A percentile compares a stretch with the other conserved stretches of the same genome.
Conservation (phyloP, 2,888 invertebrate genomes). For the Athetis lepigone region DNA sequence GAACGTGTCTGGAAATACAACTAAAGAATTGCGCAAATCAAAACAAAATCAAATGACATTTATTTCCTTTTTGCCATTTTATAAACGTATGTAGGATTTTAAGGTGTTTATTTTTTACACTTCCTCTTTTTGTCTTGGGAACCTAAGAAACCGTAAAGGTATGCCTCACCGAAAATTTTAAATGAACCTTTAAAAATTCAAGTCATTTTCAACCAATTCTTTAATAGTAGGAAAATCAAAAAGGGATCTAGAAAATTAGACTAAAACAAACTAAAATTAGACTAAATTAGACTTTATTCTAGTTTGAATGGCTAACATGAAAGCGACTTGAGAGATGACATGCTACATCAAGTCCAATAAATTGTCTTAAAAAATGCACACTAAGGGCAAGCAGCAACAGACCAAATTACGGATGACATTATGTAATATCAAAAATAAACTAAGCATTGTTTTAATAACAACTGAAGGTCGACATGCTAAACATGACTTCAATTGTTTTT, state of each 20-base stretch:
- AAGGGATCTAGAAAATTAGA: no score
- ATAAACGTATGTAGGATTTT: conserved; percentile 17
- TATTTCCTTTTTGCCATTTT: conserved; percentile 46
- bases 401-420: not conserved
- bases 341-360: no score
- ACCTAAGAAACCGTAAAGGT: not conserved
- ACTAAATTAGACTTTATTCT: no score
- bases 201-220: no score
- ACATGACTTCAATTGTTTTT: conserved; percentile 11
- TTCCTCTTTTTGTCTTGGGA: conserved; percentile 33
- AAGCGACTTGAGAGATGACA: no score
- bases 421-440: not conserved
- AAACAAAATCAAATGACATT: conserved; percentile 58
- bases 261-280: no score
- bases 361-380: no score
- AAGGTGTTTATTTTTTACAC: conserved; percentile 18
- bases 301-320: no score
- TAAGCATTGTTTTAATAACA: conserved; percentile 13
- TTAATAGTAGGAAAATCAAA: no score
- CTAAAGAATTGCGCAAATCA: conserved; percentile 53
- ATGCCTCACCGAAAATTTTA: no score
- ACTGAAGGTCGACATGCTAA: not conserved
- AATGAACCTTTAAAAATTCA: no score
- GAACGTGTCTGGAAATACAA: conserved; percentile 56
- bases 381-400: no score